Evolutionary conservation across 2,888 invertebrate genomes (phyloP), one percentile per base, ranked within the genome.

Genomic region (Oscheius sp.): DNA sequence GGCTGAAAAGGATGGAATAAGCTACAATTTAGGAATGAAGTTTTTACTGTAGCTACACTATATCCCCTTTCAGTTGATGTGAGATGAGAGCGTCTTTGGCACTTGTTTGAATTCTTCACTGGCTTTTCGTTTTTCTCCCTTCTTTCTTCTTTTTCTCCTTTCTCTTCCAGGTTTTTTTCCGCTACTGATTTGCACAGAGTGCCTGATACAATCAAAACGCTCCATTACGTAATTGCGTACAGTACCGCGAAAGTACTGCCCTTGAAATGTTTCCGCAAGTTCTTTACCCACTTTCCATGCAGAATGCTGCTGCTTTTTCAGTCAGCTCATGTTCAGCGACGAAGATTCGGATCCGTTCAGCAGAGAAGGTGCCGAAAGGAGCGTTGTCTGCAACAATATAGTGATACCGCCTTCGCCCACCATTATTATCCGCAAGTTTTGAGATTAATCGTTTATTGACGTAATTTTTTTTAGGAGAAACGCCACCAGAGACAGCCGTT

Each of bases 271-370:
- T 55, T 53, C 9, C 11, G 13, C 4, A 35, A 33, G 32, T 29
- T 32, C 21, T 32, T 50, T 50, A n/a, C 3, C n/a, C 11, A 47
- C 32, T 63, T 47, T 29, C 21, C 21, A n/a, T 10, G 9, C 4
- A 10, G 2, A 63, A 21, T 47, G 11, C n/a, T 63, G 37, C 48
- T 62, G 9, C 35, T 35, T 11, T 60, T 53, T 55, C 33, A 11
- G 3, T 13, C 33, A n/a, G 33, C 51, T 55, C 32, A 68, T 68
- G 68, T 68, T 68, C 53, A 68, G 68, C 42, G 68, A 68, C 13
- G 68, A 68, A 21, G 68, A 68, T 21, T 33, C 33, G n/a, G 68
- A 68, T 37, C 33, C 35, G n/a, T 68, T 68, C 53, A 48, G 48
- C 11, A 37, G 32, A 53, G n/a, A 13, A n/a, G 63, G 29, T 29